A percentile compares a stretch with the other conserved stretches of the same genome.
These are phyloP conservation scores for Macroramphosus scolopax DNA, from an alignment of 2,797 vertebrate genomes.

Conservation along the genomic window DNA sequence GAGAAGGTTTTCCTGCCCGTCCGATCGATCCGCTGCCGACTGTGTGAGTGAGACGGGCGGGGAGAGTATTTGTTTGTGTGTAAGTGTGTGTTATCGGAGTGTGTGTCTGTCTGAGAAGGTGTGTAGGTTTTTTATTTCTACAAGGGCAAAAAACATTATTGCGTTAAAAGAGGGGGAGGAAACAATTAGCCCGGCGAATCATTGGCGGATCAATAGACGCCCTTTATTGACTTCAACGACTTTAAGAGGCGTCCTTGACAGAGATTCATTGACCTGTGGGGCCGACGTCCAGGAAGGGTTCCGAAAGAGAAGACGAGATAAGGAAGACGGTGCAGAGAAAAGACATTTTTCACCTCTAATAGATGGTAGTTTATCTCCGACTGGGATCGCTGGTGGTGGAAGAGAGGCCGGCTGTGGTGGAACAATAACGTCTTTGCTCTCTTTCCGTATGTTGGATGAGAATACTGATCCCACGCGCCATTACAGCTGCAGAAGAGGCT, in stretches of 20 bases:
- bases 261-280: slow-evolving; percentile 21
- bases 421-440: too few relatives aligned
- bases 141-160: slow-evolving; percentile 28
- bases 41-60: not conserved
- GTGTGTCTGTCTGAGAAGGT: too few relatives aligned
- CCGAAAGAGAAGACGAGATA: too few relatives aligned
- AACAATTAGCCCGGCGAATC: slow-evolving; percentile 38
- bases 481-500: too few relatives aligned
- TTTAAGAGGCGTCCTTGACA: slow-evolving; percentile 18
- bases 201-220: slow-evolving; percentile 27
- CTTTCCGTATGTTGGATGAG: too few relatives aligned
- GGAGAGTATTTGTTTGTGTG: slow-evolving; percentile 1
- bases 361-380: too few relatives aligned
- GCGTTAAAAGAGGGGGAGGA: slow-evolving; percentile 19
- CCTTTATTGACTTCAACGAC: slow-evolving; percentile 18
- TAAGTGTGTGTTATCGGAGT: slow-evolving; percentile 4
- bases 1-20: slow-evolving; percentile 27
- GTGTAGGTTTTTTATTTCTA: slow-evolving; percentile 14
- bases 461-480: too few relatives aligned
- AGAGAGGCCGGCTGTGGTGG: too few relatives aligned
- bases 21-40: slow-evolving; percentile 22
- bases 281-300: slow-evolving; percentile 13
- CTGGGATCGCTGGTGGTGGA: too few relatives aligned
- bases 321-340: too few relatives aligned
- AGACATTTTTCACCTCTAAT: too few relatives aligned